Percentiles rank a stretch among this genome's conserved stretches.
Conservation (phyloP, 2,888 invertebrate species). For the Drosophila barbarae region DNA sequence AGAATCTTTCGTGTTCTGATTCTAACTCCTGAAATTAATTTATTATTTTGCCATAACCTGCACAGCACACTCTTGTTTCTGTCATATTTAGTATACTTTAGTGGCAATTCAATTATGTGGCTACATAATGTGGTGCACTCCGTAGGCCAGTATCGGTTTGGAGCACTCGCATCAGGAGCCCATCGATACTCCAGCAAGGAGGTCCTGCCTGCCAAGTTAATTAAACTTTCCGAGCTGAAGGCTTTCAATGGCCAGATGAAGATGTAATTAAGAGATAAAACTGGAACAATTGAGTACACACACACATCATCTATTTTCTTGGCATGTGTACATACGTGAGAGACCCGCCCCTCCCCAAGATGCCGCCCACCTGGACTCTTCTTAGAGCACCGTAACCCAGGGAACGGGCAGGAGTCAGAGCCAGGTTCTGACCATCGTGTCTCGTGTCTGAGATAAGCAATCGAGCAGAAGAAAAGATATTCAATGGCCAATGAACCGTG, state of each 20-base stretch:
- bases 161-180: slow-evolving; percentile 15
- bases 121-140: slow-evolving; percentile 32
- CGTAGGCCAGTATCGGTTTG: slow-evolving; percentile 4
- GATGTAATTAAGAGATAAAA: slow-evolving; percentile 70
- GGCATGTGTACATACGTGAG: slow-evolving; percentile 3
- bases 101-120: slow-evolving; percentile 66
- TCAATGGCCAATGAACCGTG: slow-evolving; percentile 36
- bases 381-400: background rate
- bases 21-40: slow-evolving; percentile 12
- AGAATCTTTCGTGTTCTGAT: background rate
- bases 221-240: slow-evolving; percentile 58
- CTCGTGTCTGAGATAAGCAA: slow-evolving; percentile 20
- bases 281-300: slow-evolving; percentile 57
- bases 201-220: slow-evolving; percentile 55
- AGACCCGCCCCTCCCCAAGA: slow-evolving; percentile 6
- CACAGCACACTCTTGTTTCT: slow-evolving; percentile 6
- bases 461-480: slow-evolving; percentile 39
- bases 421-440: slow-evolving; percentile 16
- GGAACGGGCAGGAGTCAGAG: slow-evolving; percentile 5
- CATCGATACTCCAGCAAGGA: slow-evolving; percentile 21
- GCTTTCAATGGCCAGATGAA: slow-evolving; percentile 57
- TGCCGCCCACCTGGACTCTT: slow-evolving; percentile 31
- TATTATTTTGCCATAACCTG: slow-evolving; percentile 10
- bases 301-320: slow-evolving; percentile 18
- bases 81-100: slow-evolving; percentile 40